Evolutionary conservation across 2,797 vertebrate species (phyloP).

Genomic region (Lates japonicus): DNA sequence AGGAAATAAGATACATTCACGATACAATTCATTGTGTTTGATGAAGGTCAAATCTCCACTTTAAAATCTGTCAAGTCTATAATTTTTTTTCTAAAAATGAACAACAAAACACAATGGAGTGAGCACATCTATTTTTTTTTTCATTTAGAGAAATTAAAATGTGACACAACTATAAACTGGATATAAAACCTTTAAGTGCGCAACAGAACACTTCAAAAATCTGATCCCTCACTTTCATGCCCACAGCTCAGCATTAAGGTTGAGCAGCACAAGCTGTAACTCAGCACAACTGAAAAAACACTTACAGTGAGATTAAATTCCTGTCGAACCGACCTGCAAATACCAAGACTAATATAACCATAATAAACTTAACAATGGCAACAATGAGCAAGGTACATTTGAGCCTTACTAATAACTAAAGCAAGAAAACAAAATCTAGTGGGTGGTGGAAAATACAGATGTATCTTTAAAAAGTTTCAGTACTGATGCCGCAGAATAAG

Average conservation of each 20-base stretch:
- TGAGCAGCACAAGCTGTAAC: slow-evolving; percentile 2
- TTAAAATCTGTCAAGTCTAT: not conserved
- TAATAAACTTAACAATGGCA: slow-evolving; percentile 1
- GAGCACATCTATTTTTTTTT: not conserved
- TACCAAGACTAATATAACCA: not conserved
- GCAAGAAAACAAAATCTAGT: not conserved
- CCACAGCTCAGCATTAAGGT: not conserved
- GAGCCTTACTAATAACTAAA: slow-evolving; percentile 17
- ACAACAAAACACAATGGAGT: not conserved
- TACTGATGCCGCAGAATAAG: slow-evolving; percentile 51
- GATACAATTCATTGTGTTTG: not conserved
- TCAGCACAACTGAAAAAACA: slow-evolving; percentile 11
- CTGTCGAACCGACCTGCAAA: not conserved
- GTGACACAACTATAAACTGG: not conserved
- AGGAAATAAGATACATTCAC: not conserved
- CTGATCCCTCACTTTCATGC: not conserved
- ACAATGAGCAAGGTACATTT: not conserved
- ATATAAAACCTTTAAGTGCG: not conserved
- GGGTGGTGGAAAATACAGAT: slow-evolving; percentile 28
- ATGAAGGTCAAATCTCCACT: not conserved
- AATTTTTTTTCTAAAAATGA: not conserved
- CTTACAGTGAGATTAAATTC: slow-evolving; percentile 4
- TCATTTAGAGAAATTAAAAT: not conserved
- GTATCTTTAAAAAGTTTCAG: slow-evolving; percentile 32
- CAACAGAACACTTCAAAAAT: not conserved